These are phyloP conservation scores for Aphrophora alni DNA, from an alignment of 2,888 invertebrate genomes.

Conservation along the genomic window DNA sequence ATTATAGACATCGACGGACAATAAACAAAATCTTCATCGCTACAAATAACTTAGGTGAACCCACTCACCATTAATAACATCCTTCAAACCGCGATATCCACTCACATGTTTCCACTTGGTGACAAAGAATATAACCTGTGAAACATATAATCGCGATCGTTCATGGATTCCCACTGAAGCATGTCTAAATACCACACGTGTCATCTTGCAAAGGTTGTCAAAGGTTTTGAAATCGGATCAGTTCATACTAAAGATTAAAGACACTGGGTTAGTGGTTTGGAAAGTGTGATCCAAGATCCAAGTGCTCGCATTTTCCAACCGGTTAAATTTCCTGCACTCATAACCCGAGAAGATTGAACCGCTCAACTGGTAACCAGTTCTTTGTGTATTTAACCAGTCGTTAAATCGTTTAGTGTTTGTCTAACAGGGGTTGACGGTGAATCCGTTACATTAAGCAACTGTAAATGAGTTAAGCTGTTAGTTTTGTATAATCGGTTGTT, in stretches of 20 bases:
- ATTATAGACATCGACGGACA: too few species aligned
- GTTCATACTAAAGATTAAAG: neutral
- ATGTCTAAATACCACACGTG: neutral
- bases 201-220: neutral
- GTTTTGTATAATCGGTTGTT: neutral
- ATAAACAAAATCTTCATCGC: too few species aligned
- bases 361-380: neutral
- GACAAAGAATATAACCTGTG: too few species aligned
- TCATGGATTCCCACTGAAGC: neutral
- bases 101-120: too few species aligned
- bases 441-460: neutral
- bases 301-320: neutral
- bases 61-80: too few species aligned
- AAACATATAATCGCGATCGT: too few species aligned
- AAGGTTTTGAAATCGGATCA: neutral
- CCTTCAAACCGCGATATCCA: too few species aligned
- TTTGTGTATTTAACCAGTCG: neutral
- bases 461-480: neutral
- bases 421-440: neutral
- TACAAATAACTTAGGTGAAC: too few species aligned
- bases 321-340: neutral
- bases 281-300: neutral
- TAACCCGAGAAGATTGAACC: neutral
- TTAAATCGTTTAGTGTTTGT: neutral
- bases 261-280: neutral